Evolutionary conservation across 1,140 invertebrate genomes (phyloP).

Genomic region (Drosophila leontia): DNA sequence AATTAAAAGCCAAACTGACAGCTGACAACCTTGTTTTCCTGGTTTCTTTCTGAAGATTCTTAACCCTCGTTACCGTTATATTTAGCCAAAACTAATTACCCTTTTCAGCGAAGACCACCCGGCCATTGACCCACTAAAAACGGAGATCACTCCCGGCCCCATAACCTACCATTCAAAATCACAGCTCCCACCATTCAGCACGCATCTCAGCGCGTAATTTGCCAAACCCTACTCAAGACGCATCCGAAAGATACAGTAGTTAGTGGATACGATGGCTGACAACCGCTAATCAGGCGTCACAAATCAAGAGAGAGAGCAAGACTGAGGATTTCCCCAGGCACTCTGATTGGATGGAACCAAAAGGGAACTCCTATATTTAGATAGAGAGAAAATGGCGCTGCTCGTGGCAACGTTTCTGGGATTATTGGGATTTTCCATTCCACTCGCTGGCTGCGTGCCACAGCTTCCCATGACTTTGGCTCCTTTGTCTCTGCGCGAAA

Average conservation of each 20-base stretch:
- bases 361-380: constrained; percentile 27
- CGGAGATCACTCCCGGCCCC: background rate
- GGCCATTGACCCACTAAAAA: constrained; percentile 60
- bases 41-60: constrained; percentile 2
- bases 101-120: constrained; percentile 36
- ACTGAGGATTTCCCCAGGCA: background rate
- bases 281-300: constrained; percentile 75
- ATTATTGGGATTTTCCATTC: constrained; percentile 66
- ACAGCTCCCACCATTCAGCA: constrained; percentile 54
- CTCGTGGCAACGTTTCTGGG: constrained; percentile 17
- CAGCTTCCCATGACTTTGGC: constrained; percentile 44
- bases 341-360: constrained; percentile 24
- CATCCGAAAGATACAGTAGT: constrained; percentile 42
- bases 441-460: constrained; percentile 21
- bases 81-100: constrained; percentile 39
- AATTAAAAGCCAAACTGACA: background rate
- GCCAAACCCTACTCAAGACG: constrained; percentile 67
- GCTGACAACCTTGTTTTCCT: constrained; percentile 1
- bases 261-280: constrained; percentile 49
- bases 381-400: constrained; percentile 40
- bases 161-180: constrained; percentile 2
- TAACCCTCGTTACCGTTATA: constrained; percentile 34
- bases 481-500: constrained; percentile 70
- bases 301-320: constrained; percentile 49
- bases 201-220: constrained; percentile 57